A percentile compares a stretch with the other conserved stretches of the same genome.
Conservation (phyloP, 2,888 invertebrate species). For the Arctia plantaginis region DNA sequence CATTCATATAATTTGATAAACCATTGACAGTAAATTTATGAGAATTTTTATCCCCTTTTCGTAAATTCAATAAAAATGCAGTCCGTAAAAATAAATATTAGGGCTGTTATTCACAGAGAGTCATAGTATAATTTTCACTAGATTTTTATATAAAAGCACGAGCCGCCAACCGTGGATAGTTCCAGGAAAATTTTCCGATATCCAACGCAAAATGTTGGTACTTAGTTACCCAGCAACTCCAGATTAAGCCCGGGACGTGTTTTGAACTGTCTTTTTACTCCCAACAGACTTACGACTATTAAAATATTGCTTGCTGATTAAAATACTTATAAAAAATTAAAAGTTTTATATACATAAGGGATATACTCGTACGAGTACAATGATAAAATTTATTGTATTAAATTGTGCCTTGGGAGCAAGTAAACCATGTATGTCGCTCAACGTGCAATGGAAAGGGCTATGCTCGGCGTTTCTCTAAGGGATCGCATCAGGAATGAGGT, state of each 20-base stretch:
- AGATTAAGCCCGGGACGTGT: constrained; percentile 3
- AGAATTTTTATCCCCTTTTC: neutral
- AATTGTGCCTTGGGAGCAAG: neutral
- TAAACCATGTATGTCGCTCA: too few species aligned
- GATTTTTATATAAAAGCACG: neutral
- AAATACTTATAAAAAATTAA: neutral
- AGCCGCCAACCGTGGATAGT: neutral
- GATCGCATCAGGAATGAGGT: too few species aligned
- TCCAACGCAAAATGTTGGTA: neutral
- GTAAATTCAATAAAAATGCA: neutral
- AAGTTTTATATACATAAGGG: neutral
- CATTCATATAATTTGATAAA: too few species aligned
- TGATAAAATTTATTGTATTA: neutral
- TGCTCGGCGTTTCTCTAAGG: too few species aligned
- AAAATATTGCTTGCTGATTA: neutral
- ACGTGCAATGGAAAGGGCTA: too few species aligned
- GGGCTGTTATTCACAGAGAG: neutral
- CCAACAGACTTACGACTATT: neutral
- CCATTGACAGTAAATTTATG: neutral
- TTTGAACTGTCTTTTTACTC: neutral
- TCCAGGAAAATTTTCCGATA: constrained; percentile 40
- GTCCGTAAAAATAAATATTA: neutral
- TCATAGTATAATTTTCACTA: neutral
- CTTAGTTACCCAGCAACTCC: constrained; percentile 15
- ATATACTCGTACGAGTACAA: too few species aligned